Base-by-base conservation (phyloP, 2,113 vertebrate species). In the Callithrix jacchus region DNA sequence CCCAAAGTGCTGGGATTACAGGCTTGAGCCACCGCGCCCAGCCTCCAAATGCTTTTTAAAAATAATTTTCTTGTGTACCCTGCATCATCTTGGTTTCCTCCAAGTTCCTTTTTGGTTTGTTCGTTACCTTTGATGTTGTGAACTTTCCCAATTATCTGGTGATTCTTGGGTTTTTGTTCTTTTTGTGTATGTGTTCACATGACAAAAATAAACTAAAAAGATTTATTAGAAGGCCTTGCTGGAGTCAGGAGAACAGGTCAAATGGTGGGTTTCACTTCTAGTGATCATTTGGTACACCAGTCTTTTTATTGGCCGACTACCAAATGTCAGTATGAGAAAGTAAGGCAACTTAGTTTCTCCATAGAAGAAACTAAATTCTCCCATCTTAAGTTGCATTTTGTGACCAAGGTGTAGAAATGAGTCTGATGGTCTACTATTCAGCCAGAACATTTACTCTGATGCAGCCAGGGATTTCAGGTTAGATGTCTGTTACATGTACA, bases 181-280 rank as follows among this genome's bases (percentile, higher is more conserved):
- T 77, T 84, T 70, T 47, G 27, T 30, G 30, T 12, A 11, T 64
- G 5, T 13, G 12, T 64, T n/a, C 30, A 56, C 21, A 32, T 76
- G 47, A 71, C n/a, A 92, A 49, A 89, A n/a, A 61, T 93, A 73
- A 85, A 90, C 73, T 96, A 18, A 89, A 79, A 58, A 58, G 7
- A 30, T 88, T 70, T 42, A 42, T 32, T 84, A 70, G 68, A 84
- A 89, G 56, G 23, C 27, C 37, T 77, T 93, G 49, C 70, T 77
- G 40, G 56, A 4, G 25, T 49, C 13, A 66, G 8, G 35, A 16
- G 64, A 17, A 13, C 17, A 73, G 21, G 12, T 66, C 32, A 58
- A 58, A 83, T 40, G 40, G 77, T 37, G 47, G 66, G 8, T n/a
- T 89, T 74, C 25, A 64, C 45, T 83, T 74, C 71, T 2, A 35